Evolutionary conservation across 2,888 invertebrate genomes (phyloP), one percentile per base, ranked within the genome.

Genomic region (Pseudococcus viburni): DNA sequence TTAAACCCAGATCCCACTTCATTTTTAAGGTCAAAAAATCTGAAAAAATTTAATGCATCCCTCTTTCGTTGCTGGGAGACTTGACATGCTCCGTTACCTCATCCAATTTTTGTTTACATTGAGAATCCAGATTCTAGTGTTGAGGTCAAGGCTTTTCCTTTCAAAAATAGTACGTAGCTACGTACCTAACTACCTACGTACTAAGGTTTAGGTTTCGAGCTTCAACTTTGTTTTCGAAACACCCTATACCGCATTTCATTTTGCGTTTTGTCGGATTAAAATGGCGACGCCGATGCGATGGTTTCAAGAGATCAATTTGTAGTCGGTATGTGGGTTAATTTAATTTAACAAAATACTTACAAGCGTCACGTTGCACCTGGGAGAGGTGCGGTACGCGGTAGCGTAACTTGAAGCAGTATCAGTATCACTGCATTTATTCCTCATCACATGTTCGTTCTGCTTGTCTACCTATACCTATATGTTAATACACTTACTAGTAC

Each of bases 281-380:
- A n/a, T 55, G 8, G 55, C 42, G 42, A 42, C 42, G 42, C 42
- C 42, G 42, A 33, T 51, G 17, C 51, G 51, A 55, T 15, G 48
- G 48, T 55, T 55, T 17, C n/a, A 15, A 55, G n/a, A 55, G 55
- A 55, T 51, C 15, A 51, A 51, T n/a, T 51, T n/a, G 55, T 33
- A 2, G 26, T 33, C 26, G 26, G 26, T 55, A 55, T n/a, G 15
- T 55, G 55, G 55, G n/a, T 55, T 55, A 55, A 55, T 55, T 55
- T n/a, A 55, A 55, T 55, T 55, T 55, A 55, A 55, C 55, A 55
- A 55, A 55, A n/a, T 55, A n/a, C 55, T 7, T 55, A n/a, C 55
- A n/a, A 15, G 55, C 55, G 55, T 15, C 55, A 55, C 6, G 55
- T n/a, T 5, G 42, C 5, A 42, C 0, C 8, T 6, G 6, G 42